These are phyloP conservation scores for Ciona savignyi DNA, from an alignment of 23 tunicate species.

Conservation along the genomic window DNA sequence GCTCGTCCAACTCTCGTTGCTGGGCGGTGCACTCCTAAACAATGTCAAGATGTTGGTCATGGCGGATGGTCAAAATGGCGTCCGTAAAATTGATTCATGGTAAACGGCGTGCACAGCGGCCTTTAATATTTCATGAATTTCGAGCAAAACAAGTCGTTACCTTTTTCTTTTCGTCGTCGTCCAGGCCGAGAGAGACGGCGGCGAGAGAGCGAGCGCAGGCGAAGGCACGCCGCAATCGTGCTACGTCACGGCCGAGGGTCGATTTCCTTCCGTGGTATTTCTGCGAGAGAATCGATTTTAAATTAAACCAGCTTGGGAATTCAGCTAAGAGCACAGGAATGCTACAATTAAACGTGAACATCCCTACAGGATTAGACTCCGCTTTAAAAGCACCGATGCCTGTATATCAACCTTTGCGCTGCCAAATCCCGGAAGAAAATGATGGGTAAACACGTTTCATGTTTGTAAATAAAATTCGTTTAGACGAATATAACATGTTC, in stretches of 20 bases:
- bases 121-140: not conserved
- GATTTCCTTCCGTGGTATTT: slow-evolving; percentile 84
- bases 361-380: no score
- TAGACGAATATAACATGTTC: no score
- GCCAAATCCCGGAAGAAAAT: no score
- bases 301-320: no score
- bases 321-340: no score
- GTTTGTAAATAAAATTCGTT: no score
- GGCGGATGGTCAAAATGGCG: not conserved
- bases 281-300: slow-evolving; percentile 25
- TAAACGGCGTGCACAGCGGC: slow-evolving; percentile 7
- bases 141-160: slow-evolving; percentile 7
- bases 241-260: slow-evolving; percentile 60
- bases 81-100: not conserved
- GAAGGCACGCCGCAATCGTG: slow-evolving; percentile 54
- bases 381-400: no score
- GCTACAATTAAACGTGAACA: no score
- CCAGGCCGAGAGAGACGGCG: slow-evolving; percentile 17
- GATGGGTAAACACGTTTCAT: no score
- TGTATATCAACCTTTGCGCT: no score
- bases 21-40: not conserved
- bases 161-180: slow-evolving; percentile 26
- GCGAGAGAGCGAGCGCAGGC: slow-evolving; percentile 39
- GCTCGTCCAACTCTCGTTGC: slow-evolving; percentile 7
- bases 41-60: not conserved